Evolutionary conservation across 2,797 vertebrate species (phyloP).

Genomic region (Tangara arthus): DNA sequence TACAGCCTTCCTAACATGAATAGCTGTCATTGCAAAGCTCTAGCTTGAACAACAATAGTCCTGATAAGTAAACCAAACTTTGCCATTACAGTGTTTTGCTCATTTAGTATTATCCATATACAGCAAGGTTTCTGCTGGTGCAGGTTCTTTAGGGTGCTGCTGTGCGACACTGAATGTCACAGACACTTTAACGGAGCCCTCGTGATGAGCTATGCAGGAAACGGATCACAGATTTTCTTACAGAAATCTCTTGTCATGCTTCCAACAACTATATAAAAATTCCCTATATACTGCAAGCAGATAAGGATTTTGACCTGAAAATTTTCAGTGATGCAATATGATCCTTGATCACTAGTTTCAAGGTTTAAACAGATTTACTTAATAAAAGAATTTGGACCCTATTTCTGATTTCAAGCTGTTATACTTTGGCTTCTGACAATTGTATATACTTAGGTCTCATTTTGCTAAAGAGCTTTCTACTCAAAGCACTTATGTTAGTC

Average conservation of each 20-base stretch:
- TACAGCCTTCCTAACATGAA: not conserved
- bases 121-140: not conserved
- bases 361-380: not conserved
- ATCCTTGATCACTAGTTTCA: not conserved
- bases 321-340: not conserved
- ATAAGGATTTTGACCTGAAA: not conserved
- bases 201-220: not conserved
- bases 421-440: not conserved
- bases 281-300: not conserved
- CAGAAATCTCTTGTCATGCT: not conserved
- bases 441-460: not conserved
- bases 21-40: not conserved
- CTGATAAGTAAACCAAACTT: not conserved
- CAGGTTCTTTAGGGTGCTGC: not conserved
- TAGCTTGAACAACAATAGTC: not conserved
- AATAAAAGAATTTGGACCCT: not conserved
- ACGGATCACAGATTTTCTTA: not conserved
- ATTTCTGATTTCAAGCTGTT: not conserved
- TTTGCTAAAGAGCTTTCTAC: not conserved
- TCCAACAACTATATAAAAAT: not conserved
- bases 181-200: not conserved
- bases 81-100: not conserved
- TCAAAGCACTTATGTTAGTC: not conserved
- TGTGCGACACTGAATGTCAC: not conserved
- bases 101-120: not conserved